phyloP scores from a whole-genome alignment of 1,140 invertebrate genomes.

The Tetraneura akinire region DNA sequence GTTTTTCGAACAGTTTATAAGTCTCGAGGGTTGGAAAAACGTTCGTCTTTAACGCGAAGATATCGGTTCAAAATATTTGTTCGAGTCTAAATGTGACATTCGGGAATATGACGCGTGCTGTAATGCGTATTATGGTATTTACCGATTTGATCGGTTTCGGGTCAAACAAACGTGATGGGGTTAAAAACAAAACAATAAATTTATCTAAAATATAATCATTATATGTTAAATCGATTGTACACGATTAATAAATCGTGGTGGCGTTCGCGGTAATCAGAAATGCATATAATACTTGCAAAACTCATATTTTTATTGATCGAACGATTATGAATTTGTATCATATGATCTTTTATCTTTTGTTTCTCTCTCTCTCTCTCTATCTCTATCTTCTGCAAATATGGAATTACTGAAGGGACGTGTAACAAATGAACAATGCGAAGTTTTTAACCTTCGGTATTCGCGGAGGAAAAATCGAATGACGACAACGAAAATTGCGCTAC shows the following conservation, averaged over 20 bases:
- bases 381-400: no score
- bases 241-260: no score
- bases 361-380: no score
- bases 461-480: neutral
- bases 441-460: slow-evolving; percentile 32
- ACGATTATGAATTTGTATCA: no score
- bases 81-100: slow-evolving; percentile 27
- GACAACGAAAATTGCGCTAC: neutral
- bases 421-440: neutral
- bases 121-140: neutral
- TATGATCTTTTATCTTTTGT: no score
- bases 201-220: no score
- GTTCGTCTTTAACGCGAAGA: neutral
- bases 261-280: no score
- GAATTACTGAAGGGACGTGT: neutral
- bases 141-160: neutral
- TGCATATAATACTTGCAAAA: no score
- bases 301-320: no score
- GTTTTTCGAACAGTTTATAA: neutral
- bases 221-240: no score
- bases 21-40: neutral
- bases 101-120: neutral
- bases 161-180: no score
- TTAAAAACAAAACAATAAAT: no score
- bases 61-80: neutral